phyloP scores from a whole-genome alignment of 2,113 vertebrate genomes.

The Corythaeola cristata region DNA sequence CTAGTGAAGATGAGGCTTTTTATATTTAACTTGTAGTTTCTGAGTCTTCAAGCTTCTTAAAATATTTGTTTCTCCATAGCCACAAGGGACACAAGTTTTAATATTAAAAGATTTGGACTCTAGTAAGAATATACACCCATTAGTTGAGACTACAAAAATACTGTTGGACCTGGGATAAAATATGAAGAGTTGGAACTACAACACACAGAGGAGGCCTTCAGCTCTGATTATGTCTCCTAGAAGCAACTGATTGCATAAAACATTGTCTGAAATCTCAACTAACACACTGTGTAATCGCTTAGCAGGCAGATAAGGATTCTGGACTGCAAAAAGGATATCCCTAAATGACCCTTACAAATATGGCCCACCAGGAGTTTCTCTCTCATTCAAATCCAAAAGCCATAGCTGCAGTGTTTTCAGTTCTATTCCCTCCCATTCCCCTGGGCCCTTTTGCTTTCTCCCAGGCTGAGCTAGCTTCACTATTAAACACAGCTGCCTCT shows the following conservation, averaged over 20 bases:
- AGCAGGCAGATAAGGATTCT: background rate
- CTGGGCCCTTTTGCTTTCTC: background rate
- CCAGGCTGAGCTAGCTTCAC: background rate
- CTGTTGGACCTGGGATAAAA: background rate
- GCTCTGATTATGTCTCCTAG: background rate
- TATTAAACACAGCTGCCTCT: background rate
- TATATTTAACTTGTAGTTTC: background rate
- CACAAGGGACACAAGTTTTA: background rate
- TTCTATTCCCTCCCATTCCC: background rate
- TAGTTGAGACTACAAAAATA: background rate
- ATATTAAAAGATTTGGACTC: background rate
- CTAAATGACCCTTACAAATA: background rate
- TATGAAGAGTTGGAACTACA: background rate
- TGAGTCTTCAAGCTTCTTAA: background rate
- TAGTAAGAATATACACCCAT: background rate
- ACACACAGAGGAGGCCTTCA: background rate
- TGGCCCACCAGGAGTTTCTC: background rate
- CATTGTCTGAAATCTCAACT: background rate
- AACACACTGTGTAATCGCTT: background rate
- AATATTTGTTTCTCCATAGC: background rate
- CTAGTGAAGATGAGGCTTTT: background rate
- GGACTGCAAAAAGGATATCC: background rate
- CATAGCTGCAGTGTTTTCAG: background rate
- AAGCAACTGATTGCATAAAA: background rate
- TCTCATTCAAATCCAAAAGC: background rate